A percentile compares a stretch with the other conserved stretches of the same genome.
phyloP scores from a whole-genome alignment of 2,888 invertebrate species.

The Amorpha juglandis region DNA sequence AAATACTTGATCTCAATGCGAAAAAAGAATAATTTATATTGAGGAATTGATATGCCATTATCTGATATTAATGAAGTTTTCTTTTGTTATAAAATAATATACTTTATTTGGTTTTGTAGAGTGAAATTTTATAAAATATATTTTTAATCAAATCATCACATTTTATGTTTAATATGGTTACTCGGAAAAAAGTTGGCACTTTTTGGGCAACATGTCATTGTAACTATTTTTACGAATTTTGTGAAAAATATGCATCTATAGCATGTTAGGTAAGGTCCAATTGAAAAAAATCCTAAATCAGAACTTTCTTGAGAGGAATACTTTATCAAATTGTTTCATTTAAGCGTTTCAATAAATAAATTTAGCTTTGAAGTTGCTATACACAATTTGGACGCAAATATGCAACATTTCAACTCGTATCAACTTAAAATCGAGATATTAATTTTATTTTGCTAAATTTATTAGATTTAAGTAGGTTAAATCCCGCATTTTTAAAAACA shows the following conservation, averaged over 20 bases:
- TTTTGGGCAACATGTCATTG: not conserved
- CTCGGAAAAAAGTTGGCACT: not conserved
- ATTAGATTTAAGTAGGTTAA: too few relatives aligned
- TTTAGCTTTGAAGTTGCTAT: not conserved
- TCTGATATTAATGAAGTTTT: conserved; percentile 22
- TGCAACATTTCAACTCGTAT: too few relatives aligned
- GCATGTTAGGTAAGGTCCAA: not conserved
- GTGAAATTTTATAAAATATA: conserved; percentile 3
- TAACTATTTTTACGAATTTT: not conserved
- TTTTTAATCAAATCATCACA: conserved; percentile 10
- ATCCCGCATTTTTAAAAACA: too few relatives aligned
- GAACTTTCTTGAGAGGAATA: not conserved
- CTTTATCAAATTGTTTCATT: not conserved
- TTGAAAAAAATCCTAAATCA: not conserved
- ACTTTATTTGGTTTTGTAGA: conserved; percentile 19
- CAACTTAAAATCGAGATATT: too few relatives aligned
- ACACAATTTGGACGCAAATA: too few relatives aligned
- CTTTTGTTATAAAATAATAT: conserved; percentile 9
- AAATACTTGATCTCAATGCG: conserved; percentile 54
- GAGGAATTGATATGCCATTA: conserved; percentile 19
- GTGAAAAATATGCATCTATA: not conserved
- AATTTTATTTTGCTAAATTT: too few relatives aligned
- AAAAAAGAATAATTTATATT: conserved; percentile 20
- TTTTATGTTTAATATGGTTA: conserved; percentile 1
- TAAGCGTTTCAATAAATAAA: not conserved